These are phyloP conservation scores for Agriotes lineatus DNA, from an alignment of 2,888 invertebrate genomes.

Conservation along the genomic window DNA sequence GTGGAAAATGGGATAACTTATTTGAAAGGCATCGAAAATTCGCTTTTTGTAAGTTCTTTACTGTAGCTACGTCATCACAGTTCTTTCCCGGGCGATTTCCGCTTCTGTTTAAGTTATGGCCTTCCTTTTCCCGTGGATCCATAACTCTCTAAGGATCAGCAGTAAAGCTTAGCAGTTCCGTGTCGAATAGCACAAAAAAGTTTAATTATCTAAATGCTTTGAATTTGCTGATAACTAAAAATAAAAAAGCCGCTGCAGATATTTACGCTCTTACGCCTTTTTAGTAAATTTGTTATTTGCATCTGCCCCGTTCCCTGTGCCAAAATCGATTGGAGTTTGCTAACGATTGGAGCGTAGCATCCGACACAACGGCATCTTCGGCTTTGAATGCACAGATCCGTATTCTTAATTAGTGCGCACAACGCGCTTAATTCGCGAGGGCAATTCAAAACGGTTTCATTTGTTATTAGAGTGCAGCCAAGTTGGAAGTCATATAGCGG, in stretches of 20 bases:
- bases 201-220: slow-evolving; percentile 50
- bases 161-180: slow-evolving; percentile 52
- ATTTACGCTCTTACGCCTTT: too few species aligned
- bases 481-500: slow-evolving; percentile 44
- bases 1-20: slow-evolving; percentile 34
- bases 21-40: slow-evolving; percentile 32
- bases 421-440: background rate
- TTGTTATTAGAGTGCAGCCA: slow-evolving; percentile 37
- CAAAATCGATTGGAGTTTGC: background rate
- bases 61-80: slow-evolving; percentile 44
- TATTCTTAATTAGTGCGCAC: slow-evolving; percentile 21
- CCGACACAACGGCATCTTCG: too few species aligned
- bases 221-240: slow-evolving; percentile 19
- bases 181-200: slow-evolving; percentile 46
- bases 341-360: too few species aligned
- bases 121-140: slow-evolving; percentile 52
- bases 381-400: too few species aligned
- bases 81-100: slow-evolving; percentile 47
- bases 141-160: slow-evolving; percentile 50
- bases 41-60: slow-evolving; percentile 40
- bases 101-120: slow-evolving; percentile 52
- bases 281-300: background rate
- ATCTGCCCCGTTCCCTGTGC: too few species aligned
- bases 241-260: background rate
- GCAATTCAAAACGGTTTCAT: slow-evolving; percentile 18